Percentiles rank a stretch among this genome's conserved stretches.
Conservation (phyloP, 2,113 vertebrate species). For the Acrocephalus arundinaceus region DNA sequence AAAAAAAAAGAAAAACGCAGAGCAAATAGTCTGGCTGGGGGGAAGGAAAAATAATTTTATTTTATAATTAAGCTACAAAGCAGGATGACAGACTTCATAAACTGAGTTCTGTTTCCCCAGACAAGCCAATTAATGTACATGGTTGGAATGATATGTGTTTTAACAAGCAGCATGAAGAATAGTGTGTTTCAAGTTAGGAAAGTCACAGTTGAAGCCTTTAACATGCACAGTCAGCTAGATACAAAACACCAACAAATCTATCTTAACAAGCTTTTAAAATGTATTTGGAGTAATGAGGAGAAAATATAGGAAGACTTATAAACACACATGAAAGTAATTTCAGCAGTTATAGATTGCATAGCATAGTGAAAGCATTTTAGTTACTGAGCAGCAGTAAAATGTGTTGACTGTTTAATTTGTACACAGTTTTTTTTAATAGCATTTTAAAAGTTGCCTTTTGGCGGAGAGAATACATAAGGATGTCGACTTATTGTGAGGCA, state of each 20-base stretch:
- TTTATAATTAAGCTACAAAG: conserved; percentile 52
- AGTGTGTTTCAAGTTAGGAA: conserved; percentile 25
- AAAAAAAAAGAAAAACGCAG: background rate
- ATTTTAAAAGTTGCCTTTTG: conserved; percentile 48
- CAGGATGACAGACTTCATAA: conserved; percentile 43
- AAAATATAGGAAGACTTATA: conserved; percentile 36
- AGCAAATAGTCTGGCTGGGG: background rate
- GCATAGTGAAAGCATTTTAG: conserved; percentile 21
- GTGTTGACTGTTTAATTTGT: conserved; percentile 29
- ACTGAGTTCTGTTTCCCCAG: conserved; percentile 21
- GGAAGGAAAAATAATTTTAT: conserved; percentile 20
- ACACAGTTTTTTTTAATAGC: background rate
- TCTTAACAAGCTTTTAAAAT: conserved; percentile 53
- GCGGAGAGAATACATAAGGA: background rate
- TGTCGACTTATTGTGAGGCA: background rate
- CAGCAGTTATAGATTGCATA: conserved; percentile 29
- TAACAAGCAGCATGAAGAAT: conserved; percentile 44
- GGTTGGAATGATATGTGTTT: conserved; percentile 47
- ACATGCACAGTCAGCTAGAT: conserved; percentile 46
- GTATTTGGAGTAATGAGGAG: conserved; percentile 11
- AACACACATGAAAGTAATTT: conserved; percentile 48
- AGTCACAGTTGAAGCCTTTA: conserved; percentile 20
- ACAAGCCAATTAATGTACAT: conserved; percentile 59
- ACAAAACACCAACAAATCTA: conserved; percentile 12
- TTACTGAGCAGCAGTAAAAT: conserved; percentile 28